Conservation (phyloP, 2,113 vertebrate species). For the Theristicus caerulescens region DNA sequence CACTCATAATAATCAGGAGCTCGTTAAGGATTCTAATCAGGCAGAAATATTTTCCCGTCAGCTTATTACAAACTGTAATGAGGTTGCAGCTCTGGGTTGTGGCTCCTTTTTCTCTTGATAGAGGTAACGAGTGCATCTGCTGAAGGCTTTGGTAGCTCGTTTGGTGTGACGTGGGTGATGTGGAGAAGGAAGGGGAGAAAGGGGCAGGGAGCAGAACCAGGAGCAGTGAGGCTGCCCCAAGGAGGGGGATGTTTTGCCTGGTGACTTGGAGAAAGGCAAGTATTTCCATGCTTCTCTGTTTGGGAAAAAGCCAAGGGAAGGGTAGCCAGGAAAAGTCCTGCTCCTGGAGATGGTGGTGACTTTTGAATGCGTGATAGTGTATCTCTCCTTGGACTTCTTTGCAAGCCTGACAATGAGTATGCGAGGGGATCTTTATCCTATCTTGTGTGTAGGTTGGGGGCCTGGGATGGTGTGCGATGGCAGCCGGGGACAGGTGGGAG, state of each 20-base stretch:
- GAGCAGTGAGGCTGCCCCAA: background rate
- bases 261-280: background rate
- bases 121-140: background rate
- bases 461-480: background rate
- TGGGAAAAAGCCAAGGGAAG: background rate
- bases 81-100: constrained; percentile 36
- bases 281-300: background rate
- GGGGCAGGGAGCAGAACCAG: background rate
- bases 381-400: background rate
- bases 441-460: background rate
- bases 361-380: background rate
- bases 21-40: constrained; percentile 65
- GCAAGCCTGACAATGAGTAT: background rate
- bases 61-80: constrained; percentile 59
- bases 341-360: background rate
- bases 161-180: background rate
- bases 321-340: background rate
- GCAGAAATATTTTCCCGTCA: constrained; percentile 66
- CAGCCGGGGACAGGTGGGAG: background rate
- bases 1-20: background rate
- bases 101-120: constrained; percentile 49
- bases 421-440: background rate
- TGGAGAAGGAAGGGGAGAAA: background rate
- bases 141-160: constrained; percentile 44
- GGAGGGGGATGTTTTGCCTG: background rate